Conservation (phyloP, 2,797 vertebrate species). For the Propithecus deckenii region DNA sequence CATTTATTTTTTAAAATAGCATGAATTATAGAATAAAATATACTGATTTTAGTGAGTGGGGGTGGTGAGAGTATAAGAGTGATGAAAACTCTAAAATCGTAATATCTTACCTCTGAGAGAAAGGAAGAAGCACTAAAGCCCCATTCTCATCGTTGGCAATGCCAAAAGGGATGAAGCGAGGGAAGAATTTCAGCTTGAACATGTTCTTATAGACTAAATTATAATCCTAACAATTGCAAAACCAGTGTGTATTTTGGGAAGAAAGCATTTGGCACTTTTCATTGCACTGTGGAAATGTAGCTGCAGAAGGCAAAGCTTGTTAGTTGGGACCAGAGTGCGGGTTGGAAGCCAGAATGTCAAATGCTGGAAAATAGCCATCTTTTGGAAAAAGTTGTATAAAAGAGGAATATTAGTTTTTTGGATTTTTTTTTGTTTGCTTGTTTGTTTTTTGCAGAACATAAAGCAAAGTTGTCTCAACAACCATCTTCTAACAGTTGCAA, state of each 20-base stretch:
- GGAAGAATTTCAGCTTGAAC: neutral
- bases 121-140: neutral
- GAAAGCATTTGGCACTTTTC: neutral
- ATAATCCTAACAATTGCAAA: neutral
- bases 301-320: neutral
- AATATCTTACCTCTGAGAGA: neutral
- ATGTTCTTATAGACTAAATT: neutral
- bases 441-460: neutral
- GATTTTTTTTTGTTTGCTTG: too few species aligned
- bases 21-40: neutral
- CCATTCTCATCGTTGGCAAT: neutral
- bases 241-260: neutral
- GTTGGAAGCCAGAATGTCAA: neutral
- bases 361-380: neutral
- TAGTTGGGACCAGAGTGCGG: too few species aligned
- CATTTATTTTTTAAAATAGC: neutral
- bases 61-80: neutral
- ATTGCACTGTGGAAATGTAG: neutral
- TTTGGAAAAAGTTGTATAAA: neutral
- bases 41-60: neutral
- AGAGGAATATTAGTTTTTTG: neutral
- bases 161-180: neutral
- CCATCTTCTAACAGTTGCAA: neutral
- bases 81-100: neutral
- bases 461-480: neutral